phyloP scores from a whole-genome alignment of 2,888 invertebrate species.

The Folsomia candida region DNA sequence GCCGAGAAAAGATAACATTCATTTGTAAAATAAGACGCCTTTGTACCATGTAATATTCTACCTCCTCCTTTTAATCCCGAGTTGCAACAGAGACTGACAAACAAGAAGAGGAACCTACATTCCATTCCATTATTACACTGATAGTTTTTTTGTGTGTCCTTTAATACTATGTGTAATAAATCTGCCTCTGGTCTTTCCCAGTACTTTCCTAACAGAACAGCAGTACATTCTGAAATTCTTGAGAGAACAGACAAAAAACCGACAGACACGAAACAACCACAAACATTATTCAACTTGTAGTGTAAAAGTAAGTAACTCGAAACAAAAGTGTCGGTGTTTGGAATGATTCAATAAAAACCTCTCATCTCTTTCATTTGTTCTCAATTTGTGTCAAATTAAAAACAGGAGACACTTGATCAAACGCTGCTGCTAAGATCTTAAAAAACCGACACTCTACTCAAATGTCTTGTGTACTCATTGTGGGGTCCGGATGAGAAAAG shows the following conservation, averaged over 20 bases:
- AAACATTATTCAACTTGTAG: not conserved
- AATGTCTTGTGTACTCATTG: too few species aligned
- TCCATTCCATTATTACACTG: not conserved
- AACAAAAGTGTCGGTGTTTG: not conserved
- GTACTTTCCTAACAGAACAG: not conserved
- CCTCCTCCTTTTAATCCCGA: not conserved
- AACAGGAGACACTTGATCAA: not conserved
- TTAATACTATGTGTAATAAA: not conserved
- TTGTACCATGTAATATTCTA: not conserved
- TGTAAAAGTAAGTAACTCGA: too few species aligned
- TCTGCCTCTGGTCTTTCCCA: not conserved
- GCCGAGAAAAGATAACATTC: not conserved
- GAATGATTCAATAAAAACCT: not conserved
- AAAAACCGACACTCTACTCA: too few species aligned
- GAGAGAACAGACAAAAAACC: not conserved
- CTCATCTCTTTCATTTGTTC: not conserved
- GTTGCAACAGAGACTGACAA: too few species aligned
- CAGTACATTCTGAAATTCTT: not conserved
- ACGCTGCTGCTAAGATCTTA: too few species aligned
- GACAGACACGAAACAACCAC: not conserved
- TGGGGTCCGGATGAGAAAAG: too few species aligned
- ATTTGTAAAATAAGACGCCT: not conserved
- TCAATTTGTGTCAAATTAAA: slow-evolving; percentile 3
- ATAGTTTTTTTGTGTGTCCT: not conserved
- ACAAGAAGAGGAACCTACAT: not conserved